Evolutionary conservation across 2,888 invertebrate species (phyloP).

Genomic region (Venustoraphidia nigricollis): DNA sequence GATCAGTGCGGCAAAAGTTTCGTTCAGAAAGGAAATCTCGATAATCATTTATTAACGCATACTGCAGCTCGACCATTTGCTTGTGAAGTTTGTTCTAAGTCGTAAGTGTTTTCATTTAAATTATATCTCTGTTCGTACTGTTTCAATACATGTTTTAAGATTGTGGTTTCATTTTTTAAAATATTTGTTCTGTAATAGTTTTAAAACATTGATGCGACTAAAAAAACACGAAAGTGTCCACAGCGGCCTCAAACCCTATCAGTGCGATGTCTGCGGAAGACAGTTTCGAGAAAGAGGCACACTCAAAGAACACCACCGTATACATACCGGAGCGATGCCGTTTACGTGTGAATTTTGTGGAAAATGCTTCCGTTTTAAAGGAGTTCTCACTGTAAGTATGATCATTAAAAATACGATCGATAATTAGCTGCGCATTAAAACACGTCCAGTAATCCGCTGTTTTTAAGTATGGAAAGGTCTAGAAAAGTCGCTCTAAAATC

Average conservation of each 20-base stretch:
- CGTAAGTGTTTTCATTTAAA: conserved; percentile 17
- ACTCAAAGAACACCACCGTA: conserved; percentile 54
- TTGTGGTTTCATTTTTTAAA: background rate
- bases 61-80: conserved; percentile 31
- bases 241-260: conserved; percentile 40
- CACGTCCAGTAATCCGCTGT: no score
- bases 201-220: conserved; percentile 37
- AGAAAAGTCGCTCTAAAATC: no score
- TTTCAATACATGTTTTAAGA: no score
- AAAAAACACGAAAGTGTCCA: conserved; percentile 42
- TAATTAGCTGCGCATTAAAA: no score
- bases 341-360: conserved; percentile 60
- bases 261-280: conserved; percentile 42
- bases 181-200: conserved; percentile 19
- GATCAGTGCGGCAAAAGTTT: conserved; percentile 43
- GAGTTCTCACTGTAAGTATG: conserved; percentile 43
- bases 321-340: conserved; percentile 67
- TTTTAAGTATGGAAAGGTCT: no score
- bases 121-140: no score
- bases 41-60: conserved; percentile 38
- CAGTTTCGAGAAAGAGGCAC: conserved; percentile 54
- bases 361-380: conserved; percentile 60
- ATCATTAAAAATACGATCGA: no score
- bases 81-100: conserved; percentile 33
- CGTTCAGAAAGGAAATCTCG: conserved; percentile 39